Base-by-base conservation (phyloP, 64 coral and sea anemone genomes). In the Platygyra sinensis region DNA sequence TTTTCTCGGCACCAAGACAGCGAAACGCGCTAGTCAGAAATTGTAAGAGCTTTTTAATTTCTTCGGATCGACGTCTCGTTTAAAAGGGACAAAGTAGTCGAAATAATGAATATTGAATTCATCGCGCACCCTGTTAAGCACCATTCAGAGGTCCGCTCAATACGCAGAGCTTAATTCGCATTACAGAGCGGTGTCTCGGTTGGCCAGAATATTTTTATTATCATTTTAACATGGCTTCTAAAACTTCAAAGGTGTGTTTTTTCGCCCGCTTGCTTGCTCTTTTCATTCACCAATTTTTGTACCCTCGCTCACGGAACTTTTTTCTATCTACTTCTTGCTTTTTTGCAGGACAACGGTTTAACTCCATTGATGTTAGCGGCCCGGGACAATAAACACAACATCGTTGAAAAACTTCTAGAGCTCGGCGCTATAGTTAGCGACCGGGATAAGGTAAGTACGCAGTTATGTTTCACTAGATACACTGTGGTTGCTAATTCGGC, bases 351-450 rank as follows among this genome's bases (percentile, higher is more conserved):
- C 88, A 96, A 96, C 87, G 95, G 95, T 10, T 84, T 96, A 1
- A 96, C 95, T 5, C 95, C 95, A n/a, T 94, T 96, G 72, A 96
- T 96, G 95, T 54, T 96, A 2, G 95, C 95, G 10, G 91, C 95
- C 17, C 80, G 95, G 22, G 95, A 96, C 59, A 96, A 94, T 61
- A 96, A 96, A 18, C 88, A 93, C 27, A 96, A 94, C 46, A 96
- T 96, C 28, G 95, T 96, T 5, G 95, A 96, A 64, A 96, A 96
- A 42, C 61, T 96, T 15, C 75, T 96, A 49, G 95, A 96, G 91
- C 92, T 96, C 8, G 95, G 95, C 67, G 95, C 95, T 50, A 77
- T 87, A 15, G 75, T 90, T 33, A 91, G 75, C 12, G 95, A 96
- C 46, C 86, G 80, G 30, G 95, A 96, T 36, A 96, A 94, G 88